Base-by-base conservation (phyloP, 30 jellyfish, hydroid and myxozoan genomes). In the Aurelia aurita complex sp. Pacific region DNA sequence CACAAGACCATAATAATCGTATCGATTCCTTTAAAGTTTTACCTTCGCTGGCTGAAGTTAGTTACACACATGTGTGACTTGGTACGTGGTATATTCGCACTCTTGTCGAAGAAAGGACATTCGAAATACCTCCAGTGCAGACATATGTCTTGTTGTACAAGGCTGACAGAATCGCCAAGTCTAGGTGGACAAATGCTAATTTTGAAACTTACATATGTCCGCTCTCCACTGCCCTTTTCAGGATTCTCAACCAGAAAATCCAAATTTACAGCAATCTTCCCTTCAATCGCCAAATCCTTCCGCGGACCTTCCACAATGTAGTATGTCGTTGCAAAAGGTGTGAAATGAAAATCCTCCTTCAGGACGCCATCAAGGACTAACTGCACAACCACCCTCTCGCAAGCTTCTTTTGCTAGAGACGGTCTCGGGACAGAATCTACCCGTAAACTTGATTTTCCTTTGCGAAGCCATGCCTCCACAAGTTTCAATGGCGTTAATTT, bases 341-440 rank as follows among this genome's bases (percentile, higher is more conserved):
- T 94, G 50, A 86, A 89, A 73, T 94, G 97, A 79, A 84, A 87
- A 46, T 94, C 98, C 76, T 94, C 98, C 38, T 76, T 65, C 43
- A 94, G 50, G 9, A 90, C 91, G 9, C 78, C 84, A 32, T 94
- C 89, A 4, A 89, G 40, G 4, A 94, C 74, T 33, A 94, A 73
- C 76, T 83, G 77, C 5, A 86, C 83, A 13, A 94, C 72, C 29
- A 94, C 76, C 43, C 79, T 11, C 43, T 88, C 96, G 59, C 96
- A 88, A 51, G 40, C 85, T 6, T 78, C 87, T 52, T 75, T 60
- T 32, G 70, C 13, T 11, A 50, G 15, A 1, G 32, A 52, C 43
- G 96, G 89, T 46, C 69, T 62, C 33, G 42, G 19, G 18, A 74
- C 32, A 10, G 75, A 38, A 5, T 72, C 66, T 16, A 74, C 84